Conservation (phyloP, 2,888 invertebrate species). For the Crepidodera aurea region DNA sequence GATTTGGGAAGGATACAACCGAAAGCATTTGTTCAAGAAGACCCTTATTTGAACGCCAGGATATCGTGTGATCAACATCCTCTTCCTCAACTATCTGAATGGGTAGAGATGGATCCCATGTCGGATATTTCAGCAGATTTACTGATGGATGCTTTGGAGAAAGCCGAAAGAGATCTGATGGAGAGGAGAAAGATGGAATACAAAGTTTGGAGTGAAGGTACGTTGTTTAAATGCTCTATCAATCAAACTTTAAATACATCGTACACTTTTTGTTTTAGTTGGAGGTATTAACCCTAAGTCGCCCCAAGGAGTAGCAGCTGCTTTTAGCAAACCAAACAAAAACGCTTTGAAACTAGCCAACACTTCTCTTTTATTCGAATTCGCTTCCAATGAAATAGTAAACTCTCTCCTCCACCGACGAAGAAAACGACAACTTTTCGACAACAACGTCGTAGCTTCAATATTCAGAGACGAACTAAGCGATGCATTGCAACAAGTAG, state of each 20-base stretch:
- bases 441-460: conserved; percentile 67
- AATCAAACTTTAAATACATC: neutral
- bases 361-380: conserved; percentile 84
- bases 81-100: conserved; percentile 72
- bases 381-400: conserved; percentile 86
- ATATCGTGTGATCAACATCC: conserved; percentile 78
- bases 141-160: conserved; percentile 77
- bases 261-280: conserved; percentile 61
- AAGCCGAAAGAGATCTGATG: conserved; percentile 79
- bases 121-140: conserved; percentile 76
- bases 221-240: conserved; percentile 45
- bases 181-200: conserved; percentile 82
- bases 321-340: conserved; percentile 88
- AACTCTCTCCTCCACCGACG: conserved; percentile 69
- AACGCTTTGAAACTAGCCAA: conserved; percentile 85
- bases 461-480: conserved; percentile 73
- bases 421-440: conserved; percentile 78
- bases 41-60: conserved; percentile 82
- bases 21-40: conserved; percentile 83
- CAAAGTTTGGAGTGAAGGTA: conserved; percentile 79
- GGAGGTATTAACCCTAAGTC: conserved; percentile 87
- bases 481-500: conserved; percentile 81
- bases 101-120: conserved; percentile 73
- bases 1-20: conserved; percentile 79
- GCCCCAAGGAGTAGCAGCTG: conserved; percentile 86